Conservation (phyloP, 2,113 vertebrate species). For the Petromus typicus region DNA sequence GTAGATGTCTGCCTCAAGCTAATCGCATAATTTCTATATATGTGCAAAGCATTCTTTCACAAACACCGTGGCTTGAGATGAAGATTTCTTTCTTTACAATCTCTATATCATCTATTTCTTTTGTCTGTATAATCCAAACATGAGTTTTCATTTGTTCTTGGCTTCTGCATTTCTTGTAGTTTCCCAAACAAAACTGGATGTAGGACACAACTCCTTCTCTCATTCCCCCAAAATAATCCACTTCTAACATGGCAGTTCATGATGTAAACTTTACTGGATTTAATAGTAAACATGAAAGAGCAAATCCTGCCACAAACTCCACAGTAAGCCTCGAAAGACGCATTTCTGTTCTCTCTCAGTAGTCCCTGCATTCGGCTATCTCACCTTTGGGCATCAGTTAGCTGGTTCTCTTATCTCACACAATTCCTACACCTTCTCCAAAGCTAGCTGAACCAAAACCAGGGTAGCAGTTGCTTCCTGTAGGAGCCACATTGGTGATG, state of each 20-base stretch:
- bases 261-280: background rate
- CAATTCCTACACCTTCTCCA: background rate
- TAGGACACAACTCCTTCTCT: background rate
- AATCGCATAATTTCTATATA: background rate
- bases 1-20: background rate
- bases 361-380: background rate
- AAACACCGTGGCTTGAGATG: background rate
- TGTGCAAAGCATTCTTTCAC: conserved; percentile 1
- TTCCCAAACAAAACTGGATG: background rate
- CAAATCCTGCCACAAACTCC: background rate
- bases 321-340: background rate
- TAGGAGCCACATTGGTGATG: background rate
- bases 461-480: background rate
- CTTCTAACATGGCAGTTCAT: background rate
- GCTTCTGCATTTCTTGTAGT: conserved; percentile 8
- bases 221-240: background rate
- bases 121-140: background rate
- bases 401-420: background rate
- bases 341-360: background rate
- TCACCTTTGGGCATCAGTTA: background rate
- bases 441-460: background rate
- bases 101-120: background rate
- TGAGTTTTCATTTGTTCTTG: background rate
- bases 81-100: background rate
- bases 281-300: background rate